Evolutionary conservation across 2,113 vertebrate species (phyloP).

Genomic region (Meles meles): DNA sequence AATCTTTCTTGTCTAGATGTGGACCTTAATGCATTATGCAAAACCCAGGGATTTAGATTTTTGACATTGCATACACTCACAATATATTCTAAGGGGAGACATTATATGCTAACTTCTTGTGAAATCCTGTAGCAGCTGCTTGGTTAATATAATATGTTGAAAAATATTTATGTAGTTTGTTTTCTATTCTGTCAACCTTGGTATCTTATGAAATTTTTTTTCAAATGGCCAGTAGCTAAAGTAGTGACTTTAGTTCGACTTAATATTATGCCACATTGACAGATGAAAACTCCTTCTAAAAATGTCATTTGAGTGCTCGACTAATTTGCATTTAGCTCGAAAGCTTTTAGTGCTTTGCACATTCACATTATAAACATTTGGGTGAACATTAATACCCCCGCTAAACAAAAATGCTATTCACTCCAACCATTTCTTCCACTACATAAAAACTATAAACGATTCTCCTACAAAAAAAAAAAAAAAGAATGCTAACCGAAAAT

Average conservation of each 20-base stretch:
- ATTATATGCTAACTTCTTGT: conserved; percentile 89
- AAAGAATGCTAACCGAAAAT: conserved; percentile 86
- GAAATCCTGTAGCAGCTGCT: conserved; percentile 88
- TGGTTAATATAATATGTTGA: conserved; percentile 91
- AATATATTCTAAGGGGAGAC: conserved; percentile 89
- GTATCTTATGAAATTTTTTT: conserved; percentile 88
- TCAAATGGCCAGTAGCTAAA: conserved; percentile 90
- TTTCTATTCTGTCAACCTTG: conserved; percentile 89
- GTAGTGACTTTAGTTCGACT: conserved; percentile 90
- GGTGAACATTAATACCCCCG: conserved; percentile 98
- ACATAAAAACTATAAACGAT: conserved; percentile 97
- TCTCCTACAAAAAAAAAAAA: conserved; percentile 82
- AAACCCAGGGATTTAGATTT: conserved; percentile 89
- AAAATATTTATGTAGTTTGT: conserved; percentile 92
- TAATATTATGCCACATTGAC: conserved; percentile 90
- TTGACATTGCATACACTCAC: conserved; percentile 86
- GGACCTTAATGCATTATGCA: conserved; percentile 91
- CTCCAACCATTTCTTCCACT: conserved; percentile 95
- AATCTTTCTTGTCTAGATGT: conserved; percentile 86
- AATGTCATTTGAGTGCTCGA: conserved; percentile 88
- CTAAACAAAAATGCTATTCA: conserved; percentile 98
- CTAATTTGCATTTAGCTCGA: conserved; percentile 90
- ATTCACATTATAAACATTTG: conserved; percentile 99
- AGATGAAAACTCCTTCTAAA: conserved; percentile 90
- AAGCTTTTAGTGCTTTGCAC: conserved; percentile 93